Evolutionary conservation across 2,888 invertebrate species (phyloP).

Genomic region (Augochlorella aurata): DNA sequence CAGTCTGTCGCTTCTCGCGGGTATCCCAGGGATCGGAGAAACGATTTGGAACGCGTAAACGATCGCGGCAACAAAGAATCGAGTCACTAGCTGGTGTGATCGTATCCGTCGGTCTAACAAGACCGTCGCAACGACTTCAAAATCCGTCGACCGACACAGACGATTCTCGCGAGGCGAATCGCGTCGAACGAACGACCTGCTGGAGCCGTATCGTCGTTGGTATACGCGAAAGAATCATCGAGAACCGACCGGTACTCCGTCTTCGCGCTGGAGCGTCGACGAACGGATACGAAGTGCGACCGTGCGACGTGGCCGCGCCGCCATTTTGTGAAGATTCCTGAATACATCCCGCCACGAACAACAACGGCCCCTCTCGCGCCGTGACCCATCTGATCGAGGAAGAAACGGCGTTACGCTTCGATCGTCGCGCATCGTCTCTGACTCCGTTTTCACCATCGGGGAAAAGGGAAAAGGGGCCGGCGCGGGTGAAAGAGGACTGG

Average conservation of each 20-base stretch:
- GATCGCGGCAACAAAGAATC: not conserved
- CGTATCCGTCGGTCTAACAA: not conserved
- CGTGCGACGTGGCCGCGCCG: slow-evolving; percentile 77
- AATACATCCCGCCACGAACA: slow-evolving; percentile 51
- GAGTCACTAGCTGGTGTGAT: not conserved
- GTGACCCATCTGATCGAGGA: slow-evolving; percentile 53
- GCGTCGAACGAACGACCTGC: not conserved
- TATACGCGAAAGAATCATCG: slow-evolving; percentile 28
- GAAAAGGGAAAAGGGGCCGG: slow-evolving; percentile 16
- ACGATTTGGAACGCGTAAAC: slow-evolving; percentile 38
- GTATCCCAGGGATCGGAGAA: slow-evolving; percentile 26
- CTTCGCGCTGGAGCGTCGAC: slow-evolving; percentile 73
- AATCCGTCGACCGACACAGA: not conserved
- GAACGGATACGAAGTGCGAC: slow-evolving; percentile 68
- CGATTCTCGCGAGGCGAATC: not conserved
- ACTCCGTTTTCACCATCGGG: slow-evolving; percentile 6
- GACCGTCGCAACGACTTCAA: not conserved
- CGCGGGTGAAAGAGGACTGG: slow-evolving; percentile 25
- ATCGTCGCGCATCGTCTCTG: slow-evolving; percentile 15
- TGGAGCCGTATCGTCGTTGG: slow-evolving; percentile 4
- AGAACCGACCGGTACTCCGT: slow-evolving; percentile 46
- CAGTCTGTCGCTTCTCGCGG: slow-evolving; percentile 31
- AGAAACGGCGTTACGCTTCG: slow-evolving; percentile 29
- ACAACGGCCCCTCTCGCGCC: slow-evolving; percentile 54
- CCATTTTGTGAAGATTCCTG: slow-evolving; percentile 76